Base-by-base conservation (phyloP, 2,113 vertebrate species). In the Poecile atricapillus region DNA sequence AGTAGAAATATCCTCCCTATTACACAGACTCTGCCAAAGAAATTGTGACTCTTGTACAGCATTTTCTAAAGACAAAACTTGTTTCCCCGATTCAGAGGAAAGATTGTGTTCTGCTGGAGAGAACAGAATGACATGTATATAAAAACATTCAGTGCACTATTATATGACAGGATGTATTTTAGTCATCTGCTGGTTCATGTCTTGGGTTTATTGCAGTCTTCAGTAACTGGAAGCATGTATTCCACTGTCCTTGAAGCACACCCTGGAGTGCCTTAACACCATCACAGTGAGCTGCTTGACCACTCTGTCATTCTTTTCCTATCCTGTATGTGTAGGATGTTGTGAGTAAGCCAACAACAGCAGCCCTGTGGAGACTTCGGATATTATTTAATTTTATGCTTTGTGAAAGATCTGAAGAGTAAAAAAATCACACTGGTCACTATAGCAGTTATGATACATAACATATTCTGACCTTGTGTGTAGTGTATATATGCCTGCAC, bases 11-110 rank as follows among this genome's bases (percentile, higher is more conserved):
- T 31, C 30, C 47, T 94, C 62, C 64, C 79, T 30, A 15, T 89
- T 63, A 94, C 44, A 86, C n/a, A 78, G 89, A 93, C 95, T 94
- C 73, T 96, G 93, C 95, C 92, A 97, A 96, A 96, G 96, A 94
- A 95, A 77, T 77, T 30, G 41, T 60, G 63, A 90, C 83, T 92
- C 59, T 78, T 92, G 83, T 84, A 91, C 85, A 91, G 68, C 41
- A 4, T 96, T 92, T 95, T 90, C 73, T 94, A 85, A 89, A 95
- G 87, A 92, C 56, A 49, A 56, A 73, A 83, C 33, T 90, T 39
- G 28, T 82, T 94, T 80, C 81, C 81, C 44, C 2, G 31, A 35
- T 90, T 92, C 86, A 87, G 75, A 95, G 49, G 55, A 92, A 87
- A 92, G 65, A 78, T 82, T 93, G 37, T 8, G 5, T 75, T 90